Base-by-base conservation (phyloP, 1,140 invertebrate genomes). In the Zaprionus gabonicus region DNA sequence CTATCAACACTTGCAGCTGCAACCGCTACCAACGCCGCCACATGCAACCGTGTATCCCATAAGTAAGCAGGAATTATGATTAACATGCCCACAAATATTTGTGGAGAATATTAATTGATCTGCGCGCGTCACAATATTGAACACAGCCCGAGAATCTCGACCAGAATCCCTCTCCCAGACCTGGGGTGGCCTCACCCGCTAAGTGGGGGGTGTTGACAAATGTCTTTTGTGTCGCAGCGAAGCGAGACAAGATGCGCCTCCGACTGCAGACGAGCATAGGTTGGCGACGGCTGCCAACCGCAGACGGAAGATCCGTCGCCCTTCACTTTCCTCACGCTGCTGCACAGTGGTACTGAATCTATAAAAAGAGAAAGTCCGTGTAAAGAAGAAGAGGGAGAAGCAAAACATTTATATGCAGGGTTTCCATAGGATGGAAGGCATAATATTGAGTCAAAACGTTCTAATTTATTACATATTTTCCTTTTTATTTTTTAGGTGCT, bases 161-260 rank as follows among this genome's bases (percentile, higher is more conserved):
- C 15, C 34, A 34, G 20, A 55, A 59, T 44, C 9, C n/a, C 23
- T 13, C 13, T 2, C 13, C 17, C n/a, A 7, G 12, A 1, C 53
- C 15, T 5, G 46, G 46, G 71, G 60, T 64, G 64, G 41, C 44
- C 71, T 36, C 49, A 53, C 23, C 38, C 51, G 46, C 63, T 90
- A 85, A 90, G 86, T 90, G 79, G 73, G 85, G 85, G 78, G 81
- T 90, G 85, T 86, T 90, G 85, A 90, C 85, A 90, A 90, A 90
- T 90, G 85, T 82, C 76, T 82, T 82, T 90, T 90, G 85, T 90
- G 85, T 71, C 62, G 31, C 58, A 51, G 53, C 68, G 28, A 46
- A 25, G 10, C 46, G 46, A 20, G 46, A 51, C 20, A 13, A 23
- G 46, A 51, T 12, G 46, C 34, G n/a, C 28, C 58, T 6, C 53